Conservation (phyloP, 1,140 invertebrate species). For the Physella acuta region DNA sequence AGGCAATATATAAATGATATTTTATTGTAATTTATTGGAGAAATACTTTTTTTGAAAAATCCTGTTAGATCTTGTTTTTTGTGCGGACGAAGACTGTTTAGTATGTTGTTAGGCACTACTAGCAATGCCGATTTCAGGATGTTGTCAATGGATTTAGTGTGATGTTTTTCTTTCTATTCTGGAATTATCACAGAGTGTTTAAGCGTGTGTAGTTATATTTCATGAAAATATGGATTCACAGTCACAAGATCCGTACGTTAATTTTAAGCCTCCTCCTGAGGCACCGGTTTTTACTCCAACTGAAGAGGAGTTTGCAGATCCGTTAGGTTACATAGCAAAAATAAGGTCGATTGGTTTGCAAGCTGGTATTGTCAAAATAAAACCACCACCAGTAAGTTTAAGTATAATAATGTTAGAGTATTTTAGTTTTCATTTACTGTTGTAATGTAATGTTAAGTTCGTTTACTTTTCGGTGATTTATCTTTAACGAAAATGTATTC, state of each 20-base stretch:
- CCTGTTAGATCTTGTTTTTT: slow-evolving; percentile 27
- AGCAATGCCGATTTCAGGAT: slow-evolving; percentile 26
- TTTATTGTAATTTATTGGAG: no score
- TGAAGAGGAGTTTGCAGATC: slow-evolving; percentile 88
- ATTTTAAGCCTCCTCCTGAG: slow-evolving; percentile 66
- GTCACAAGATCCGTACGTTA: slow-evolving; percentile 41
- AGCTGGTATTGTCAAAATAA: slow-evolving; percentile 86
- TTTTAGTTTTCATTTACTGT: background rate
- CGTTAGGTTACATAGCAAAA: slow-evolving; percentile 85
- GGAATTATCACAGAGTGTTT: slow-evolving; percentile 4
- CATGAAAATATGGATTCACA: background rate
- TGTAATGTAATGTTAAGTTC: background rate
- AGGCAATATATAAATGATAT: no score
- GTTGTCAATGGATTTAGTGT: slow-evolving; percentile 32
- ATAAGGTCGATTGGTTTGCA: slow-evolving; percentile 80
- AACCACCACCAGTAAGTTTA: slow-evolving; percentile 72
- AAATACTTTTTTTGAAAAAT: background rate
- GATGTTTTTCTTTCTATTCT: slow-evolving; percentile 11
- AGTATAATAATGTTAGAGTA: background rate
- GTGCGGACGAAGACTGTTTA: slow-evolving; percentile 16
- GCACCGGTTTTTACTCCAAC: slow-evolving; percentile 84
- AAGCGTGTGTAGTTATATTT: background rate
- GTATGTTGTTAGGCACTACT: slow-evolving; percentile 39
- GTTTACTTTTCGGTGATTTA: background rate
- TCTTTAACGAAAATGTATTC: background rate